These are phyloP conservation scores for Rhinogobius similis DNA, from an alignment of 2,113 vertebrate species.

Conservation along the genomic window DNA sequence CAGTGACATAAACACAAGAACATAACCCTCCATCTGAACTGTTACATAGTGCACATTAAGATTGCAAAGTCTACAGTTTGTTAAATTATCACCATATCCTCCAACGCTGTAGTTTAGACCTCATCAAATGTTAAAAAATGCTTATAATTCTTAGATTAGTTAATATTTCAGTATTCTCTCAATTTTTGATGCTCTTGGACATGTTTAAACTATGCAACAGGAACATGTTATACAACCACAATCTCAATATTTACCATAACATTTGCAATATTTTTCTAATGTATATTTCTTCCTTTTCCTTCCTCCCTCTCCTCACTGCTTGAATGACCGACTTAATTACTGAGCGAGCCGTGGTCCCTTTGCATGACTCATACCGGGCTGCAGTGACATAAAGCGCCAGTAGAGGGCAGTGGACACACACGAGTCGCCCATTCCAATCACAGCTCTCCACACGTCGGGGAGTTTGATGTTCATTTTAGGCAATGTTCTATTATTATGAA, in stretches of 20 bases:
- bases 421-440: neutral
- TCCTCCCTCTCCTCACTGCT: constrained; percentile 24
- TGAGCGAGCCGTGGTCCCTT: constrained; percentile 33
- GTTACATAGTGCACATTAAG: too few species aligned
- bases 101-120: neutral
- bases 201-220: neutral
- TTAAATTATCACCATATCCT: too few species aligned
- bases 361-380: constrained; percentile 49
- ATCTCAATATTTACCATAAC: too few species aligned
- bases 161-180: neutral
- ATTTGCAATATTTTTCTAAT: too few species aligned
- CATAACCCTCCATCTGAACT: too few species aligned
- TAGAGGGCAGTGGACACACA: constrained; percentile 63
- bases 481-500: constrained; percentile 45
- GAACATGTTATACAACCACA: too few species aligned
- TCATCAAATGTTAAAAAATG: neutral
- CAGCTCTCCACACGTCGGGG: constrained; percentile 26
- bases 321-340: constrained; percentile 69
- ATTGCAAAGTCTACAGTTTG: too few species aligned
- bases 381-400: constrained; percentile 24
- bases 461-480: constrained; percentile 41
- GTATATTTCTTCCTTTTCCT: neutral
- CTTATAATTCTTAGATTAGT: neutral
- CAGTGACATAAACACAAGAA: too few species aligned
- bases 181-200: neutral